A percentile compares a stretch with the other conserved stretches of the same genome.
These are phyloP conservation scores for Heteromyza rotundicornis DNA, from an alignment of 2,888 invertebrate species.

Conservation along the genomic window DNA sequence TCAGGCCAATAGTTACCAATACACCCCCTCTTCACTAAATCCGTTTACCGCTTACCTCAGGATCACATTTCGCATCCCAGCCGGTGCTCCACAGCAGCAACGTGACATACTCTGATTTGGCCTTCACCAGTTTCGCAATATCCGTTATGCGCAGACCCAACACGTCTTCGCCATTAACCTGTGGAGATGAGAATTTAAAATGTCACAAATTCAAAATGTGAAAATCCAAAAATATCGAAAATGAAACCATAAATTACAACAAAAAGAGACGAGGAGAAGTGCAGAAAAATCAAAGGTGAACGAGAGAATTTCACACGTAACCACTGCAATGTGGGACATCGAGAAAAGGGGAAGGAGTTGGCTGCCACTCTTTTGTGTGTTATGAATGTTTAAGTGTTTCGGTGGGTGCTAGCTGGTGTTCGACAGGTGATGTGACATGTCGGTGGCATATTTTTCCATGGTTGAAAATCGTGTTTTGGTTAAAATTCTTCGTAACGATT, in stretches of 20 bases:
- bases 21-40: too few species aligned
- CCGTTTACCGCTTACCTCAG: slow-evolving; percentile 51
- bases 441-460: too few species aligned
- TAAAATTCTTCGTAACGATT: not conserved
- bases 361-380: not conserved
- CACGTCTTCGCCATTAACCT: slow-evolving; percentile 67
- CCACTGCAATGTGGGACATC: too few species aligned
- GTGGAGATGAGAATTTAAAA: too few species aligned
- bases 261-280: slow-evolving; percentile 13
- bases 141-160: slow-evolving; percentile 65
- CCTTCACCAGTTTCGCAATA: slow-evolving; percentile 65
- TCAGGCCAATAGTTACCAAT: too few species aligned
- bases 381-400: not conserved
- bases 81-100: slow-evolving; percentile 65
- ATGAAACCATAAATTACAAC: not conserved
- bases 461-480: not conserved
- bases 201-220: too few species aligned
- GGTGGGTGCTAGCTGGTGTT: not conserved
- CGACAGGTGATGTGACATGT: not conserved
- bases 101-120: slow-evolving; percentile 60
- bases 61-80: slow-evolving; percentile 62
- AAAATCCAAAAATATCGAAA: too few species aligned
- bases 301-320: too few species aligned
- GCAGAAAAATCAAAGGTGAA: slow-evolving; percentile 1
- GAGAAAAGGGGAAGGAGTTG: too few species aligned